A percentile compares a stretch with the other conserved stretches of the same genome.
Conservation (phyloP, 2,888 invertebrate species). For the Crepidodera aurea region DNA sequence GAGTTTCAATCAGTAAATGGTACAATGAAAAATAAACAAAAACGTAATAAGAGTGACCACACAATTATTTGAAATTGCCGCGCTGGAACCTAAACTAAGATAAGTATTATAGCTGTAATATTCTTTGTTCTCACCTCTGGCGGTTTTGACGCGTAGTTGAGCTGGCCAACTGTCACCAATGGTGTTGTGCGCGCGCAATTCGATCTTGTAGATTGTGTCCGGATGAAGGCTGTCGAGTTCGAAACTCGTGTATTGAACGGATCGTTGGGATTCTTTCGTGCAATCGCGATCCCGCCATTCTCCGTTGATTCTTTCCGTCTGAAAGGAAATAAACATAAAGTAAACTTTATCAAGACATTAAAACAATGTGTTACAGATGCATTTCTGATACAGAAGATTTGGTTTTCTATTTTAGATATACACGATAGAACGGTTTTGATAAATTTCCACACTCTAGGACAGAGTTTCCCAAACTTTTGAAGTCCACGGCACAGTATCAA, state of each 20-base stretch:
- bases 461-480: no score
- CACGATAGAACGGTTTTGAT: no score
- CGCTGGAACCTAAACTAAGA: conserved; percentile 13
- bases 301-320: conserved; percentile 74
- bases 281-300: conserved; percentile 71
- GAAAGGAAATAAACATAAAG: conserved; percentile 35
- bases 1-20: no score
- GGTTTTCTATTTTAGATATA: no score
- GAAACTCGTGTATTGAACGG: conserved; percentile 70
- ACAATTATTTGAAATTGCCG: conserved; percentile 27
- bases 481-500: no score
- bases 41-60: conserved; percentile 31
- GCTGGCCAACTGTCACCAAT: conserved; percentile 85
- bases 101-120: conserved; percentile 46
- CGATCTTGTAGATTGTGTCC: conserved; percentile 84
- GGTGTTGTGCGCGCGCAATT: conserved; percentile 84
- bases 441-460: no score
- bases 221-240: conserved; percentile 76
- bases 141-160: conserved; percentile 82
- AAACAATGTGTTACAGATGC: no score
- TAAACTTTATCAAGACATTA: no score
- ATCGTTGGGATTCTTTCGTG: conserved; percentile 67
- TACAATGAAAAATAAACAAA: conserved; percentile 35
- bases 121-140: conserved; percentile 76
- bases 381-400: no score